These are phyloP conservation scores for Dasyprocta punctata DNA, from an alignment of 2,113 vertebrate species.

Conservation along the genomic window DNA sequence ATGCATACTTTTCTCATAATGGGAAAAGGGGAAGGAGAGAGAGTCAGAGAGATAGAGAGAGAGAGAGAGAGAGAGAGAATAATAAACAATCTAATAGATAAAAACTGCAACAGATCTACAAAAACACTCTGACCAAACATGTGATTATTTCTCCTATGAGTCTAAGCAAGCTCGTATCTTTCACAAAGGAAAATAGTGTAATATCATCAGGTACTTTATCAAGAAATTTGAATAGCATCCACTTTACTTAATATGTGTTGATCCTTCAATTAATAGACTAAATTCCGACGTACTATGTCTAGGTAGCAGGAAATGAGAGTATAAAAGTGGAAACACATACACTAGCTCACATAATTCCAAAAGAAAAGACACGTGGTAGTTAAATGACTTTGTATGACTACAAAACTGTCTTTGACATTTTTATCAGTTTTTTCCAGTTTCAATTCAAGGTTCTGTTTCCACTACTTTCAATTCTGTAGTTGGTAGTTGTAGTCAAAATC, in stretches of 20 bases:
- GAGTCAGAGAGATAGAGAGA: fast-evolving
- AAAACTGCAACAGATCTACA: neutral
- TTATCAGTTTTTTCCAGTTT: neutral
- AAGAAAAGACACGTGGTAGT: neutral
- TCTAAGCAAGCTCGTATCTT: neutral
- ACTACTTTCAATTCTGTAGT: neutral
- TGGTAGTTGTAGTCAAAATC: neutral
- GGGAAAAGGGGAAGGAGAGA: neutral
- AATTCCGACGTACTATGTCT: neutral
- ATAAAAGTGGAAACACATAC: neutral
- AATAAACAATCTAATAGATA: neutral
- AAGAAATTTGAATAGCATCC: neutral
- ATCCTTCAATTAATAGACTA: neutral
- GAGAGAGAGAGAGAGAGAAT: neutral
- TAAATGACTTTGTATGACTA: neutral
- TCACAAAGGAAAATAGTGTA: neutral
- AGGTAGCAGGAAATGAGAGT: neutral
- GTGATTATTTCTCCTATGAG: neutral
- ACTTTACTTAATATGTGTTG: neutral
- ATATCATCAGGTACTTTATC: neutral
- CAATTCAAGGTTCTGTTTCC: neutral
- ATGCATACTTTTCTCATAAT: neutral
- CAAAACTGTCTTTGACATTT: neutral
- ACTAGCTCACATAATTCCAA: neutral
- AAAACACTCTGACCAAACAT: neutral